Evolutionary conservation across 2,888 invertebrate genomes (phyloP), one percentile per base, ranked within the genome.

Genomic region (Megastigmus dorsalis): DNA sequence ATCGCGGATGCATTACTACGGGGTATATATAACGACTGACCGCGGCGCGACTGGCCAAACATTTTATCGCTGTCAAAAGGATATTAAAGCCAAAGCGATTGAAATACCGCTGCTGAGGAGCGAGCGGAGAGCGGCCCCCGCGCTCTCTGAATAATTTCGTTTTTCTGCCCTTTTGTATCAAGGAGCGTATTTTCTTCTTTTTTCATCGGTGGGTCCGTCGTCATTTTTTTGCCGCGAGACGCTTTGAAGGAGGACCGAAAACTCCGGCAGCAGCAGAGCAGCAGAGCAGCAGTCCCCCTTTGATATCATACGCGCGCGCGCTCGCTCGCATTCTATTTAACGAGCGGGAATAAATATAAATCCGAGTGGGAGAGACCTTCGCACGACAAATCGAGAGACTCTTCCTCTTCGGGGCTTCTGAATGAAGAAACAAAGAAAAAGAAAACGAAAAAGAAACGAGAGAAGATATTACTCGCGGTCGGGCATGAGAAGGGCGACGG

Each of bases 271-370:
- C n/a, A n/a, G n/a, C n/a, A n/a, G n/a, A n/a, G n/a, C n/a, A n/a
- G 10, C 23, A 5, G 15, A 28, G 38, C 50, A 33, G 9, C 26
- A 6, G 15, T 9, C 7, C 28, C 10, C 7, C 28, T 26, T 52
- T 15, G 48, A 10, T n/a, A 10, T 59, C 7, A 15, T n/a, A 48
- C 2, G 18, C 3, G n/a, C 41, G 59, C 28, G 50, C 60, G 67
- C 54, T 45, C 2, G 18, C 3, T 9, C 41, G 59, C 28, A 57
- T 66, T 73, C 54, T 45, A 20, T 38, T 67, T 67, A 67, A 73
- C 73, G 60, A 73, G 67, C 38, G n/a, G 54, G 62, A 62, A 67
- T 73, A 67, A 73, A 73, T 73, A 55, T 59, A 45, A 57, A 48
- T 45, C n/a, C 48, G n/a, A 18, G 41, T 3, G 50, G 36, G 10